phyloP scores from a whole-genome alignment of 2,797 vertebrate species.

The Chaenodraco wilsoni region DNA sequence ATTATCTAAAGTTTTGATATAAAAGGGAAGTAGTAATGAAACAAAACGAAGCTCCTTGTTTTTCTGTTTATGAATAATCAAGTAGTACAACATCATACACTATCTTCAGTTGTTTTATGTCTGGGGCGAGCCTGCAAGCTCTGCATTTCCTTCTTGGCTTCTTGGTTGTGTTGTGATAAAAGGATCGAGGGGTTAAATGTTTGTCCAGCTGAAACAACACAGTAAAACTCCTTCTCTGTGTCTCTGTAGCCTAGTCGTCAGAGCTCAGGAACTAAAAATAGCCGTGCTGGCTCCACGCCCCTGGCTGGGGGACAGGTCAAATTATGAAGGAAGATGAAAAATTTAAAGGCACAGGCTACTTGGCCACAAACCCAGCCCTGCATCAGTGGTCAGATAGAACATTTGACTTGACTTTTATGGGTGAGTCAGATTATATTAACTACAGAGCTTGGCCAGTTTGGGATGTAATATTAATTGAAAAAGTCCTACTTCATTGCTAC shows the following conservation, averaged over 20 bases:
- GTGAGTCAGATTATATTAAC: conserved; percentile 62
- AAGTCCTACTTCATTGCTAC: neutral
- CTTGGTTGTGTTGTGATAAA: conserved; percentile 69
- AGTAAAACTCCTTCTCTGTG: conserved; percentile 79
- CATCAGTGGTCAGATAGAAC: conserved; percentile 77
- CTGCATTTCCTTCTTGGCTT: conserved; percentile 63
- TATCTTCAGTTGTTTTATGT: conserved; percentile 47
- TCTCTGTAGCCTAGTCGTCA: conserved; percentile 81
- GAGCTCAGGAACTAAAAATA: conserved; percentile 94
- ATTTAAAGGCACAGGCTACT: conserved; percentile 85
- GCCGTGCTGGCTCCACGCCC: conserved; percentile 89
- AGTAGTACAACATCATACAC: conserved; percentile 38
- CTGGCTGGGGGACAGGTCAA: conserved; percentile 96
- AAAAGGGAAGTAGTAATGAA: neutral
- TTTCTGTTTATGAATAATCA: conserved; percentile 36
- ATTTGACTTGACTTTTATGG: conserved; percentile 75
- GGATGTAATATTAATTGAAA: conserved; percentile 52
- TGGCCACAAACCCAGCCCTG: conserved; percentile 74
- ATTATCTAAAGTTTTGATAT: neutral
- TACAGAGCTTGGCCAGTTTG: conserved; percentile 31
- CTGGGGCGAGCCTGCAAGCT: conserved; percentile 59
- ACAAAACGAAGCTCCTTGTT: neutral
- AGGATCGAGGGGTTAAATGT: conserved; percentile 80
- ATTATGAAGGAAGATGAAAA: conserved; percentile 91
- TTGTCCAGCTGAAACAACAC: conserved; percentile 84